Base-by-base conservation (phyloP, 2,888 invertebrate genomes). In the Pegoplata infirma region DNA sequence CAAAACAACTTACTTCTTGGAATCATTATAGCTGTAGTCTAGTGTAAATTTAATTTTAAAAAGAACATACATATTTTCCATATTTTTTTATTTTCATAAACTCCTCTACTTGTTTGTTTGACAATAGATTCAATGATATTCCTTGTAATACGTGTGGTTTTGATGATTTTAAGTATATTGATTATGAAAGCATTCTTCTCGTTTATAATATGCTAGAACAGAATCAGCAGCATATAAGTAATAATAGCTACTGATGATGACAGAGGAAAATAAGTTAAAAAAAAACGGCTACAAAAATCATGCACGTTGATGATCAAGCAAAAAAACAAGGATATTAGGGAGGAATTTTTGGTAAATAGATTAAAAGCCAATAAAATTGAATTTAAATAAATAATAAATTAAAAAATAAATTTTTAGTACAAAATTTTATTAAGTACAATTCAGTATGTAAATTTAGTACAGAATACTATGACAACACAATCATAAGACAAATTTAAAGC, bases 141-240 rank as follows among this genome's bases (percentile, higher is more conserved):
- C 53, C 40, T 46, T 32, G 40, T 49, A 49, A 56, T 51, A 56
- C 55, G 49, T 76, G 76, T 56, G 67, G 66, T 72, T 63, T 76
- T 56, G 21, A 72, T 55, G 55, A 76, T 61, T 67, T 61, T 44
- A 61, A 47, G 25, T 25, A 32, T 67, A 67, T 56, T 61, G 44
- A 67, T 67, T 72, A 69, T 47, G 55, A 56, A 28, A 49, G 17
- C 12, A n/a, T 40, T n/a, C 36, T 40, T 40, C 36, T 5, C 7
- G 7, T n/a, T n/a, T n/a, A 40, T 40, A 28, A 59, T 19, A 72
- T 25, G 10, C 23, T 23, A 17, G 36, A 46, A 10, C 7, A 32
- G 28, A 23, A 46, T 1, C 1, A 1, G 58, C 5, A 63, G 0
- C 7, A 19, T 47, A 55, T 36, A 14, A 23, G 44, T 46, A 28